Percentiles rank a stretch among this genome's conserved stretches.
These are phyloP conservation scores for Diplodus puntazzo DNA, from an alignment of 2,797 vertebrate species.

Conservation along the genomic window DNA sequence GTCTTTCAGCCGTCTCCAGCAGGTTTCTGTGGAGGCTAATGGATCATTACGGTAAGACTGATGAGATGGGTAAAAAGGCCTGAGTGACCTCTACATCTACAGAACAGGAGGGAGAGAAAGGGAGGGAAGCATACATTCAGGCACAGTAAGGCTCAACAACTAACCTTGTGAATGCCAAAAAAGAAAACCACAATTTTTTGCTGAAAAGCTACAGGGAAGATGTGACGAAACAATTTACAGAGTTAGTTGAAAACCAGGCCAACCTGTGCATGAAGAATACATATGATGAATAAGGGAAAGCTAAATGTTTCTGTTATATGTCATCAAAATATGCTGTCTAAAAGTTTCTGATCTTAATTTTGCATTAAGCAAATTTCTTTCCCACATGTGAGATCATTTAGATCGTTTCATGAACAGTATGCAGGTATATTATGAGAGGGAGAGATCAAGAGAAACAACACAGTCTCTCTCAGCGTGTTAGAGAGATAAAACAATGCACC, in stretches of 20 bases:
- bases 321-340: background rate
- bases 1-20: constrained; percentile 29
- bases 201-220: background rate
- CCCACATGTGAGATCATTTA: background rate
- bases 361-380: background rate
- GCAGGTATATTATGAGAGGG: background rate
- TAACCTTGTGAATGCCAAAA: background rate
- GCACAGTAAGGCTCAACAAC: background rate
- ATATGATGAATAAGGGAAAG: background rate
- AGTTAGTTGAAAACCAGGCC: background rate
- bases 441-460: background rate
- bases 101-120: constrained; percentile 4
- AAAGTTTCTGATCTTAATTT: background rate
- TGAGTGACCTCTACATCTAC: constrained; percentile 31
- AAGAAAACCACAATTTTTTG: background rate
- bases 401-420: background rate
- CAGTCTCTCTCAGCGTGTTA: background rate
- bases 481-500: constrained; percentile 12
- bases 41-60: constrained; percentile 44
- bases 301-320: background rate
- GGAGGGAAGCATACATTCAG: constrained; percentile 6
- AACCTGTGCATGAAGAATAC: background rate
- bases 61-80: constrained; percentile 44
- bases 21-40: constrained; percentile 59
- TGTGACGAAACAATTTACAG: background rate